phyloP scores from a whole-genome alignment of 1,140 invertebrate genomes.

The Vanessa tameamea region DNA sequence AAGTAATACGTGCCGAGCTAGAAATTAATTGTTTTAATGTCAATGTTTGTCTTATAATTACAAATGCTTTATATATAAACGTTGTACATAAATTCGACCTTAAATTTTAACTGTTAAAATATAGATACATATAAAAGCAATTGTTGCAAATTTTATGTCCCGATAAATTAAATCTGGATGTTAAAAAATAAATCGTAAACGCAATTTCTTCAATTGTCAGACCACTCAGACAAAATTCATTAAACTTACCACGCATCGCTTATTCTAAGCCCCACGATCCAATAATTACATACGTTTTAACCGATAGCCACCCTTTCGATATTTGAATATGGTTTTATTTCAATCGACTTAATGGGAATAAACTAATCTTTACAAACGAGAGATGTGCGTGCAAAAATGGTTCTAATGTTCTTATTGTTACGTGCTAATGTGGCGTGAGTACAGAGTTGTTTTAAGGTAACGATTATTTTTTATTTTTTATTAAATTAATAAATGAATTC shows the following conservation, averaged over 20 bases:
- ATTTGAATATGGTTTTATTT: slow-evolving; percentile 76
- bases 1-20: too few relatives aligned
- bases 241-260: slow-evolving; percentile 67
- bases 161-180: background rate
- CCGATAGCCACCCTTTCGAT: slow-evolving; percentile 68
- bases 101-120: too few relatives aligned
- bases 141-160: background rate
- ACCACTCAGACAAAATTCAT: slow-evolving; percentile 61
- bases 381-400: slow-evolving; percentile 22
- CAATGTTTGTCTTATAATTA: too few relatives aligned
- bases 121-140: too few relatives aligned
- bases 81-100: too few relatives aligned
- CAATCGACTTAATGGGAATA: slow-evolving; percentile 61
- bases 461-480: slow-evolving; percentile 23
- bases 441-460: slow-evolving; percentile 38
- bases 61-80: too few relatives aligned
- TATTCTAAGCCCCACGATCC: slow-evolving; percentile 62
- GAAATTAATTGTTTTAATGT: too few relatives aligned
- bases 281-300: slow-evolving; percentile 79
- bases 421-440: slow-evolving; percentile 23
- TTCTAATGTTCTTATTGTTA: background rate
- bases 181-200: background rate
- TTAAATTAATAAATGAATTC: slow-evolving; percentile 60
- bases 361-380: slow-evolving; percentile 21
- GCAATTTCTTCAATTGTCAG: slow-evolving; percentile 16